These are phyloP conservation scores for Capitella teleta DNA, from an alignment of 1,140 invertebrate genomes.

Conservation along the genomic window DNA sequence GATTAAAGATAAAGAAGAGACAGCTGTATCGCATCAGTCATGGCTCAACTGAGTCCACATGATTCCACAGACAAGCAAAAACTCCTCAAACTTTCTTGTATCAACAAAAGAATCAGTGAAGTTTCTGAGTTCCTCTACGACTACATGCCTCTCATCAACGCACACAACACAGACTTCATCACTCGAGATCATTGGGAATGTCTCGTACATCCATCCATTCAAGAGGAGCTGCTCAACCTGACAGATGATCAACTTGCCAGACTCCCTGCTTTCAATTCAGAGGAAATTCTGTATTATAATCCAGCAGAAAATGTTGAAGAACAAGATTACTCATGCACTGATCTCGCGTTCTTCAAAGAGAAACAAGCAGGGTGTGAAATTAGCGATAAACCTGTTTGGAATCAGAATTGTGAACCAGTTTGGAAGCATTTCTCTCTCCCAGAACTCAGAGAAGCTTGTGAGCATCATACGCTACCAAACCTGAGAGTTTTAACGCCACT, in stretches of 20 bases:
- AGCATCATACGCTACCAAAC: no score
- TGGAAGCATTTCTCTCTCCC: neutral
- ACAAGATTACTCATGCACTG: no score
- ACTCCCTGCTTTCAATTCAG: no score
- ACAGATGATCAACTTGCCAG: neutral
- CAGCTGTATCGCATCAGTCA: no score
- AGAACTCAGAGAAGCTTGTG: neutral
- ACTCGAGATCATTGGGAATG: conserved; percentile 56
- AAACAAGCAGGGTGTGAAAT: no score
- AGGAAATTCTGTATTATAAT: no score
- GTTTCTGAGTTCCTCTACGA: conserved; percentile 49
- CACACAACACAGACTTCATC: conserved; percentile 71
- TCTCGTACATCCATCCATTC: conserved; percentile 17
- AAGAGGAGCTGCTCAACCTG: neutral
- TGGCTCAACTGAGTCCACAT: neutral
- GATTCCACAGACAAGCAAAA: neutral
- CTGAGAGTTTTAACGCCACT: no score
- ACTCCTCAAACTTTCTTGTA: neutral
- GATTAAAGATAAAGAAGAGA: no score
- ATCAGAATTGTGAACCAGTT: neutral
- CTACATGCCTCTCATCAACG: conserved; percentile 54
- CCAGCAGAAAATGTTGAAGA: no score
- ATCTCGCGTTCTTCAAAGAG: no score
- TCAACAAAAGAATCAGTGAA: conserved; percentile 11
- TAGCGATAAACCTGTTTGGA: neutral